Percentiles rank a stretch among this genome's conserved stretches.
phyloP scores from a whole-genome alignment of 2,888 invertebrate species.

The Aplocera efformata region DNA sequence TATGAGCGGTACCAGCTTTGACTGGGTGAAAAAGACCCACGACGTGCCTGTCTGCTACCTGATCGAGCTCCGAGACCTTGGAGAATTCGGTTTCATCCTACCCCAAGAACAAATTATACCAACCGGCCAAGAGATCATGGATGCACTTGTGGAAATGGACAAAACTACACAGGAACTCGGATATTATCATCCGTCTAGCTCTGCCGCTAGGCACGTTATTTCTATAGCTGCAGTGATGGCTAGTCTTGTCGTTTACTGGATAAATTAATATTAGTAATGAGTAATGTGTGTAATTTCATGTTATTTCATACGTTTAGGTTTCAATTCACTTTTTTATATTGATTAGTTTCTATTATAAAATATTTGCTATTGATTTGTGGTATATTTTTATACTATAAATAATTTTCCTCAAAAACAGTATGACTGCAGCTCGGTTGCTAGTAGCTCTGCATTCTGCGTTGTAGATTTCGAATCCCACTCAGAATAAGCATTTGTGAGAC shows the following conservation, averaged over 20 bases:
- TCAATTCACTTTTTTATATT: too few relatives aligned
- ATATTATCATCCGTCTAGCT: conserved; percentile 39
- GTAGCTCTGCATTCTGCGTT: too few relatives aligned
- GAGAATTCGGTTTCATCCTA: conserved; percentile 79
- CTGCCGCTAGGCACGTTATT: conserved; percentile 23
- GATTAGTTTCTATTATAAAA: too few relatives aligned
- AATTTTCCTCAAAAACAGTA: too few relatives aligned
- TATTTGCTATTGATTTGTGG: too few relatives aligned
- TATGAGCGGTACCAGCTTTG: conserved; percentile 76
- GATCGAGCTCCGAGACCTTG: conserved; percentile 81
- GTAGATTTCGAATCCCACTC: too few relatives aligned
- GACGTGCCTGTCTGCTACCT: conserved; percentile 78
- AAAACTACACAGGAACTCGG: conserved; percentile 49
- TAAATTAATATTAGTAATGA: neutral
- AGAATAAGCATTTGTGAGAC: too few relatives aligned
- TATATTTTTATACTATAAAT: too few relatives aligned
- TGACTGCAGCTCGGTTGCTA: too few relatives aligned
- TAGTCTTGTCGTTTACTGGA: conserved; percentile 27
- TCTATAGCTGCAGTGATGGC: conserved; percentile 34
- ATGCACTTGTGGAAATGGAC: conserved; percentile 72
- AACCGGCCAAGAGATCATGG: conserved; percentile 82
- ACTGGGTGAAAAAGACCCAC: conserved; percentile 79
- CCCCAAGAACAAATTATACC: conserved; percentile 75
- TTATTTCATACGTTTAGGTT: too few relatives aligned
- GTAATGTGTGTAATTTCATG: too few relatives aligned